These are phyloP conservation scores for Lates calcarifer DNA, from an alignment of 2,113 vertebrate species.

Conservation along the genomic window DNA sequence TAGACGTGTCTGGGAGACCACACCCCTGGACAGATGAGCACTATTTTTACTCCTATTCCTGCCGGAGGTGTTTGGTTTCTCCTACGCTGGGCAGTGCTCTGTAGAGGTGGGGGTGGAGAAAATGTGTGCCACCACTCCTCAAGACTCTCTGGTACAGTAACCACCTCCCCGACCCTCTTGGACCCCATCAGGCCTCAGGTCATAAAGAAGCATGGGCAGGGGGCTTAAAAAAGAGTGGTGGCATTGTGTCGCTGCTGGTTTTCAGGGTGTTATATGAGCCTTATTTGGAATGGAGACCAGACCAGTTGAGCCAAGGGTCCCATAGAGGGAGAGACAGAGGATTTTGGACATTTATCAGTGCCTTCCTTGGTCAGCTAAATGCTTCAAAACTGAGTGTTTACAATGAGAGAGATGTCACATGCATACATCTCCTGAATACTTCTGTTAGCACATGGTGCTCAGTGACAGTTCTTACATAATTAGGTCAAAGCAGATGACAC, in stretches of 20 bases:
- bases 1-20: slow-evolving; percentile 40
- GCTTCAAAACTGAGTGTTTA: background rate
- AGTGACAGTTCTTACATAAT: background rate
- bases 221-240: slow-evolving; percentile 77
- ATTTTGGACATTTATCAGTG: background rate
- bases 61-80: slow-evolving; percentile 80
- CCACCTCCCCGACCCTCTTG: background rate
- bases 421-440: background rate
- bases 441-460: background rate
- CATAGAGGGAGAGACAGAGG: background rate
- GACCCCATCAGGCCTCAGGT: slow-evolving; percentile 26
- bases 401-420: background rate
- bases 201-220: slow-evolving; percentile 47
- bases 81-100: slow-evolving; percentile 6
- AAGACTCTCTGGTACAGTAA: slow-evolving; percentile 49
- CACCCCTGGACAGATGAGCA: slow-evolving; percentile 79
- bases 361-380: background rate
- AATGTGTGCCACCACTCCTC: slow-evolving; percentile 48
- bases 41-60: slow-evolving; percentile 83
- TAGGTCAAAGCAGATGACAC: background rate
- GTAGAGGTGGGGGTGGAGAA: slow-evolving; percentile 14
- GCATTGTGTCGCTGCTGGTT: slow-evolving; percentile 67
- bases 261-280: slow-evolving; percentile 54
- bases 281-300: slow-evolving; percentile 72
- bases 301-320: slow-evolving; percentile 24